Evolutionary conservation across 2,113 vertebrate species (phyloP), one percentile per base, ranked within the genome.

Genomic region (Oryzias melastigma): DNA sequence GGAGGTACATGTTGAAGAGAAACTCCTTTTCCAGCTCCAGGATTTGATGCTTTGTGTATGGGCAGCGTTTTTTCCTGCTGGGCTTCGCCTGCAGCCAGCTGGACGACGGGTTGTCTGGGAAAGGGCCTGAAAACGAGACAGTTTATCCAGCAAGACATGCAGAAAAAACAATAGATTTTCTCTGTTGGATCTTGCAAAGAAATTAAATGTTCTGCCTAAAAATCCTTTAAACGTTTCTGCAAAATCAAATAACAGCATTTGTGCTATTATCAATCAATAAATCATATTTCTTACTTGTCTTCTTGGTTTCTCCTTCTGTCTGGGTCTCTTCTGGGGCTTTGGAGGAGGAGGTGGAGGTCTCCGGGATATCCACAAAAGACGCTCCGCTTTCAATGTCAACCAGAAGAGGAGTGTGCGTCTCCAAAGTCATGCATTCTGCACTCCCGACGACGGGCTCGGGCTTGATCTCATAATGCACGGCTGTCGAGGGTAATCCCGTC

Each of bases 1-100:
- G 97, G 68, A 99, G 97, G 86, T 99, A 99, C 97, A 99, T 99
- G 85, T 98, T 99, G 92, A 97, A 99, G 18, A 99, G 88, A 91
- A 99, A 99, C 77, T 99, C 97, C 65, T 99, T 99, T 78, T 99
- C 97, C 92, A 98, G 90, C 87, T 99, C 97, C 81, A 98, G 91
- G 29, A 98, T 98, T 71, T 98, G 97, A 54, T 98, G 93, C 63
- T 99, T 99, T 56, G 96, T 95, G 19, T 99, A 98, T 4, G 97
- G 97, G 14, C 96, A 99, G 20, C 97, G 92, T 78, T 99, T 99
- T 93, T 99, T 98, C 83, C 97, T 88, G 19, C 94, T 96, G 79
- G 97, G 97, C 79, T 96, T 95, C n/a, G 97, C 97, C 19, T 99
- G 96, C 27, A 99, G 94, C 97, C 97, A 99, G 90, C 96, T 98